Evolutionary conservation across 2,888 invertebrate genomes (phyloP).

Genomic region (Galeopsomyia nigrocyanea): DNA sequence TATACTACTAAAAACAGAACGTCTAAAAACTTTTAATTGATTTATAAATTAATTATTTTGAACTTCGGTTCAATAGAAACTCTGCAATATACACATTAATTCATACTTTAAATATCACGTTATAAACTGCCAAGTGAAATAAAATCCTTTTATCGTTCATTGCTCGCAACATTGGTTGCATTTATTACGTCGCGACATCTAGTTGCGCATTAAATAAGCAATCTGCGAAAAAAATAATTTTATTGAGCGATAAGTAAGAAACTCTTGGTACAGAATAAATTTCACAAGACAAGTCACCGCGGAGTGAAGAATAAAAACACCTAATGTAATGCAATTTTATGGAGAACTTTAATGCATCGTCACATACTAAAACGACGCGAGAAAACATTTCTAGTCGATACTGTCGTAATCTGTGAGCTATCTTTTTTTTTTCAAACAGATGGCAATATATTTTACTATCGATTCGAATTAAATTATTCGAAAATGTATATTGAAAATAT

Average conservation of each 20-base stretch:
- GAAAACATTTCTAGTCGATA: constrained; percentile 28
- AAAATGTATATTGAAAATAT: too few species aligned
- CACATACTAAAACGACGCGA: constrained; percentile 14
- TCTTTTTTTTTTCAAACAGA: too few species aligned
- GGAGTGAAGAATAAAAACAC: not conserved
- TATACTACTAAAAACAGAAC: too few species aligned
- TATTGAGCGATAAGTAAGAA: constrained; percentile 7
- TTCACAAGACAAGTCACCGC: not conserved
- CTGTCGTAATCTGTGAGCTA: too few species aligned
- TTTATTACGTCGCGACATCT: not conserved
- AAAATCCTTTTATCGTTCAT: constrained; percentile 3
- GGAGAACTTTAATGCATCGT: constrained; percentile 19
- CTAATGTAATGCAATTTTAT: constrained; percentile 15
- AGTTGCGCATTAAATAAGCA: not conserved
- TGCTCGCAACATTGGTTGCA: not conserved
- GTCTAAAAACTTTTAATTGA: too few species aligned
- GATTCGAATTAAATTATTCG: too few species aligned
- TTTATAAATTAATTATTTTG: too few species aligned
- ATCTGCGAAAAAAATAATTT: constrained; percentile 10
- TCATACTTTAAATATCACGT: too few species aligned
- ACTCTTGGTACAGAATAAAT: not conserved
- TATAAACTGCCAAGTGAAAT: too few species aligned
- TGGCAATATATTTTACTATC: too few species aligned
- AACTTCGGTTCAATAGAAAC: too few species aligned
- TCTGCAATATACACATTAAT: too few species aligned